Conservation (phyloP, 1,140 invertebrate genomes). For the Drosophila malerkotliana region DNA sequence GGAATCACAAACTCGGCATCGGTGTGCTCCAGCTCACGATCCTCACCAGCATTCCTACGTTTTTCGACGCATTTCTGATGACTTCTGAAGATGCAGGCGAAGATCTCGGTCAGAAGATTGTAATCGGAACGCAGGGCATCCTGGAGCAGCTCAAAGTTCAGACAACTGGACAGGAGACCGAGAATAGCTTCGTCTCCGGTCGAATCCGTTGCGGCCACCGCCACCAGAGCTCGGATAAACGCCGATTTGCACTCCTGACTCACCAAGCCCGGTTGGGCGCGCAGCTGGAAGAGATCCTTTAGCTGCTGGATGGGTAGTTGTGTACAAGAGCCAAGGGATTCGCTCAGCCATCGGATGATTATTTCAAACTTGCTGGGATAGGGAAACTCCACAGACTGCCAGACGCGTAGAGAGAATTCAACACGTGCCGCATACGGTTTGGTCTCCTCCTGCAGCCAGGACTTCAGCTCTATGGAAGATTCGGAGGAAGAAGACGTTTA, state of each 20-base stretch:
- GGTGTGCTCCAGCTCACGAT: slow-evolving; percentile 18
- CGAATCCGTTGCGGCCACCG: neutral
- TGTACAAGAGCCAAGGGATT: slow-evolving; percentile 1
- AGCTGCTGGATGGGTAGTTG: slow-evolving; percentile 43
- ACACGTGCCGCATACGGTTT: slow-evolving; percentile 59
- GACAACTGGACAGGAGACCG: slow-evolving; percentile 38
- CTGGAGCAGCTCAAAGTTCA: slow-evolving; percentile 65
- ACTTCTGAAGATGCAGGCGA: slow-evolving; percentile 43
- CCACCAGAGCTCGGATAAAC: slow-evolving; percentile 33
- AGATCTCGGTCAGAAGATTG: slow-evolving; percentile 38
- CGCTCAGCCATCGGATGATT: slow-evolving; percentile 62
- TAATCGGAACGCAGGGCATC: slow-evolving; percentile 61
- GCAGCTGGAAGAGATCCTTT: slow-evolving; percentile 52
- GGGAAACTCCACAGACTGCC: slow-evolving; percentile 76
- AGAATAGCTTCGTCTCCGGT: neutral
- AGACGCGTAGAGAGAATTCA: slow-evolving; percentile 71
- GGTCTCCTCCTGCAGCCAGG: slow-evolving; percentile 57
- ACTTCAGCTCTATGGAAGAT: slow-evolving; percentile 49
- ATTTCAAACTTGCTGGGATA: slow-evolving; percentile 72
- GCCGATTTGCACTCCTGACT: slow-evolving; percentile 30
- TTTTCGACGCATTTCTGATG: slow-evolving; percentile 56
- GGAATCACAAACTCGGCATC: slow-evolving; percentile 57
- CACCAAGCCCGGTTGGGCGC: slow-evolving; percentile 65
- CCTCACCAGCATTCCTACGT: neutral
- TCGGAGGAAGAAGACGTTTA: neutral